These are phyloP conservation scores for Agriotes lineatus DNA, from an alignment of 2,888 invertebrate species.

Conservation along the genomic window DNA sequence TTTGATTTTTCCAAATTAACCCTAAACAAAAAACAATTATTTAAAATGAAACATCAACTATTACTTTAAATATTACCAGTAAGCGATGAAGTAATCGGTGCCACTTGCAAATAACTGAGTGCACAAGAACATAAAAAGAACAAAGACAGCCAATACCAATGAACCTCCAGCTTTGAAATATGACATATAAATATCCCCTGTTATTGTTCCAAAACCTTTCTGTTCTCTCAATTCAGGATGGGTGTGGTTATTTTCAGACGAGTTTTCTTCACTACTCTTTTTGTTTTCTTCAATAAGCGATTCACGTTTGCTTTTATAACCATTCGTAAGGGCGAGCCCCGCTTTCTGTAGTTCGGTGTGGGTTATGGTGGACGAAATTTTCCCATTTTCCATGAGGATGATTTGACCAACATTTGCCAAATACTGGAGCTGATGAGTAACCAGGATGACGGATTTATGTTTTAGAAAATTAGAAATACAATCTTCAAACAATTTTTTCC, in stretches of 20 bases:
- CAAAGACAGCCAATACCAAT: conserved; percentile 70
- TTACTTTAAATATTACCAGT: conserved; percentile 78
- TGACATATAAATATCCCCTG: conserved; percentile 70
- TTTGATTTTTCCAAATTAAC: conserved; percentile 58
- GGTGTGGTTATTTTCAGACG: neutral
- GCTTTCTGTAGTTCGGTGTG: conserved; percentile 77
- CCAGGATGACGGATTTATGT: conserved; percentile 77
- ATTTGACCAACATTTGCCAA: conserved; percentile 69
- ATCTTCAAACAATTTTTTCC: conserved; percentile 85
- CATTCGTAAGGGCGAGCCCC: conserved; percentile 72
- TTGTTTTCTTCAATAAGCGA: too few relatives aligned
- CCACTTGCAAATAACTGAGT: conserved; percentile 80
- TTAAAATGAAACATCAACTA: too few relatives aligned
- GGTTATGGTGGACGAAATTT: conserved; percentile 73
- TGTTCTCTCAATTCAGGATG: conserved; percentile 68
- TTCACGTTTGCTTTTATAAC: conserved; percentile 56
- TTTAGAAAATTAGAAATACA: conserved; percentile 75
- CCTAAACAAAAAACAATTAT: conserved; percentile 57
- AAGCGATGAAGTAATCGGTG: conserved; percentile 83
- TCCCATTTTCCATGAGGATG: conserved; percentile 69
- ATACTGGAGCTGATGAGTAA: conserved; percentile 79
- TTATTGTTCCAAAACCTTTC: conserved; percentile 72
- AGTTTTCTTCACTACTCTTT: too few relatives aligned
- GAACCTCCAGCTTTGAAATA: conserved; percentile 82
- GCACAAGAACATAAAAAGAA: conserved; percentile 73